Evolutionary conservation across 2,888 invertebrate species (phyloP), one percentile per base, ranked within the genome.

Genomic region (Eilema depressum): DNA sequence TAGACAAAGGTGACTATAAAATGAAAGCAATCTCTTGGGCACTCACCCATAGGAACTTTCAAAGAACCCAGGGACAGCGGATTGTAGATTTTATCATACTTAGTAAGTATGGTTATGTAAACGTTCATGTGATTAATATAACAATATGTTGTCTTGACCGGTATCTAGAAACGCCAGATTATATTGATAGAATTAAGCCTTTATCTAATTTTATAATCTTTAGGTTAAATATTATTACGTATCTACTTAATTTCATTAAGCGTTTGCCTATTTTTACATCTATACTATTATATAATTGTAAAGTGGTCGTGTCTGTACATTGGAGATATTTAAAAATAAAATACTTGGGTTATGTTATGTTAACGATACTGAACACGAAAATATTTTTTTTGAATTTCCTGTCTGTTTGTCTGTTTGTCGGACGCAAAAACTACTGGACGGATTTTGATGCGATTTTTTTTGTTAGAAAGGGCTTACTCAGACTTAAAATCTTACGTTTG

Each of bases 41-140:
- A 10, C 10, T 53, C 53, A 20, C 10, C 2, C 47, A 17, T 41
- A 17, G 41, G 3, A 41, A 41, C 17, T 41, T 14, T 17, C 41
- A 41, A 47, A 20, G 53, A 53, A 53, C 8, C 8, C 53, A 53
- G 53, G n/a, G 53, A n/a, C 53, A n/a, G 53, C n/a, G 20, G 7
- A 53, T n/a, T 53, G 53, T 53, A n/a, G 53, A 53, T n/a, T n/a
- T 53, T 53, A 53, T 53, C 53, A 53, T 8, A n/a, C n/a, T n/a
- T n/a, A 53, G 20, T n/a, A 47, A 20, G 47, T 5, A n/a, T n/a
- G 20, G 53, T 53, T 53, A 53, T 53, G 53, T n/a, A 53, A 47
- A 53, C n/a, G 53, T 53, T 47, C 10, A 53, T 53, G 8, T 53
- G 47, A 47, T 47, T n/a, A 20, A 47, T 47, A n/a, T 47, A 5